phyloP scores from a whole-genome alignment of 1,140 invertebrate genomes.

The Nixonia krombeini region DNA sequence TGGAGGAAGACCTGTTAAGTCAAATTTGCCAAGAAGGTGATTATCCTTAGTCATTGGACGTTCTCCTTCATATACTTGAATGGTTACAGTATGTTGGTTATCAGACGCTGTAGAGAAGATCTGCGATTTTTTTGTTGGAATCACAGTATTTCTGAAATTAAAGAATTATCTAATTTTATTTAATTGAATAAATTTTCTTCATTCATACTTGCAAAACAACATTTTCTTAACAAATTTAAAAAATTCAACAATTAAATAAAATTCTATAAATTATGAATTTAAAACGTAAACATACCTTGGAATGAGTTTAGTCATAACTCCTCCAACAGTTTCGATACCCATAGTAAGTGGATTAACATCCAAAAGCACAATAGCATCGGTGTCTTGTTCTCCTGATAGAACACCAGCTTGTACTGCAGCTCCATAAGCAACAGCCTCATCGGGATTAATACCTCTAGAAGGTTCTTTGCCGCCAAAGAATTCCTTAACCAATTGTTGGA shows the following conservation, averaged over 20 bases:
- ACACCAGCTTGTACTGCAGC: conserved; percentile 98
- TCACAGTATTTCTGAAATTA: conserved; percentile 90
- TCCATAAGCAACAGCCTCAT: conserved; percentile 98
- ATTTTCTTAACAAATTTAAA: conserved; percentile 6
- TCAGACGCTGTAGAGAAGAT: conserved; percentile 99
- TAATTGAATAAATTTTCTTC: no score
- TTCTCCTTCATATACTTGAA: conserved; percentile 98
- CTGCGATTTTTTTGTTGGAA: conserved; percentile 99
- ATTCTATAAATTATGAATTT: no score
- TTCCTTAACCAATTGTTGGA: conserved; percentile 98
- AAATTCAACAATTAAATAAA: not conserved
- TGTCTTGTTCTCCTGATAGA: conserved; percentile 91
- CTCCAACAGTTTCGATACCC: conserved; percentile 99
- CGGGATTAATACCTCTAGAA: conserved; percentile 97
- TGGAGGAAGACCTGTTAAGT: conserved; percentile 97
- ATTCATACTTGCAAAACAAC: no score
- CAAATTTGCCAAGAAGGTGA: conserved; percentile 97
- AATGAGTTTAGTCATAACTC: conserved; percentile 99
- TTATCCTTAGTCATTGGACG: conserved; percentile 99
- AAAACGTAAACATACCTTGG: conserved; percentile 70
- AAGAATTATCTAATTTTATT: no score
- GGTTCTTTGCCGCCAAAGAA: conserved; percentile 99
- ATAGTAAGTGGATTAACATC: conserved; percentile 99
- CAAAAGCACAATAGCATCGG: conserved; percentile 95
- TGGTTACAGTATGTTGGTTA: conserved; percentile 99